Percentiles rank a stretch among this genome's conserved stretches.
phyloP scores from a whole-genome alignment of 2,888 invertebrate species.

The Encarsia formosa region DNA sequence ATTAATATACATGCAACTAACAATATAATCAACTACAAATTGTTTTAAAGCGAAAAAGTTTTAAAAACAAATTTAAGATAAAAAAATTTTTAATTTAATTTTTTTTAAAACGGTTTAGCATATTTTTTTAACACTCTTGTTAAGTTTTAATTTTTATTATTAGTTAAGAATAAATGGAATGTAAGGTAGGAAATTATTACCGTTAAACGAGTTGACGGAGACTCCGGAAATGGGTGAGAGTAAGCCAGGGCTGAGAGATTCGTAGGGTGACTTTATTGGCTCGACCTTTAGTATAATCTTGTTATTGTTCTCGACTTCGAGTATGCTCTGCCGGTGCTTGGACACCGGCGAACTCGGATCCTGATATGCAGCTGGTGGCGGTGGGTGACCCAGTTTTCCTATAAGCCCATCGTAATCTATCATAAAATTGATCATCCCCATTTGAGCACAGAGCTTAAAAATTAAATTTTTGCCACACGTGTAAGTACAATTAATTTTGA shows the following conservation, averaged over 20 bases:
- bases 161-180: neutral
- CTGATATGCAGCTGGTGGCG: slow-evolving; percentile 37
- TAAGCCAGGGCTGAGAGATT: slow-evolving; percentile 27
- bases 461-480: too few species aligned
- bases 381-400: slow-evolving; percentile 27
- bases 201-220: slow-evolving; percentile 23
- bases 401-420: neutral
- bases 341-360: slow-evolving; percentile 28
- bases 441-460: too few species aligned
- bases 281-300: slow-evolving; percentile 39
- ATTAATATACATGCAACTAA: too few species aligned
- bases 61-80: too few species aligned
- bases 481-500: too few species aligned
- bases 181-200: slow-evolving; percentile 1
- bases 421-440: neutral
- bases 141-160: neutral
- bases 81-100: too few species aligned
- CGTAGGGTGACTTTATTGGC: slow-evolving; percentile 35
- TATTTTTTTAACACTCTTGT: too few species aligned
- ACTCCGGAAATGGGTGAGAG: slow-evolving; percentile 20
- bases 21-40: too few species aligned
- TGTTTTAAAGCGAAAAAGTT: too few species aligned
- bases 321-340: slow-evolving; percentile 30
- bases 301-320: slow-evolving; percentile 43
- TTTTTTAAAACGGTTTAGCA: too few species aligned